Conservation (phyloP, 2,888 invertebrate genomes). For the Tachina fera region DNA sequence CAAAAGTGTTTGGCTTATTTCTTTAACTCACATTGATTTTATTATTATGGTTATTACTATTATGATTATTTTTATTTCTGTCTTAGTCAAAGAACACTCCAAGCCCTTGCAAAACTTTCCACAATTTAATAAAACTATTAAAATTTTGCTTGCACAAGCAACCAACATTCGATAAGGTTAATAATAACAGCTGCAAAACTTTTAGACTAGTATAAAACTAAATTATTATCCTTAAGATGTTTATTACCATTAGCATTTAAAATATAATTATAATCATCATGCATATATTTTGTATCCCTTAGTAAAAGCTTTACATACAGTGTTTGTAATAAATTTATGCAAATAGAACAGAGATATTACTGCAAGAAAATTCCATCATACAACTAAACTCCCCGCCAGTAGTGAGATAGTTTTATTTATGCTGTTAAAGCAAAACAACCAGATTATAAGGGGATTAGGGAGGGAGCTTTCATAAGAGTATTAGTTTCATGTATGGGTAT, state of each 20-base stretch:
- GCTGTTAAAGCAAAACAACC: too few species aligned
- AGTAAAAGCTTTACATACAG: too few species aligned
- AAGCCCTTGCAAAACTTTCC: neutral
- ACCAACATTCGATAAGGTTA: neutral
- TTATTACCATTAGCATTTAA: neutral
- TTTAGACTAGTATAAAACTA: neutral
- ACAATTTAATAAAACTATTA: conserved; percentile 5
- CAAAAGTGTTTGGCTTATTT: too few species aligned
- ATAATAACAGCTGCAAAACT: too few species aligned
- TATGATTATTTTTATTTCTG: neutral
- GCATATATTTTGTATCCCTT: too few species aligned
- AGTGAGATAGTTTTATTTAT: neutral
- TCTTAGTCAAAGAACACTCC: neutral
- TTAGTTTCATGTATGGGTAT: too few species aligned
- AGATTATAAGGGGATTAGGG: too few species aligned
- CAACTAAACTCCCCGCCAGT: neutral
- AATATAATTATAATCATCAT: neutral
- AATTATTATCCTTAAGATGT: neutral
- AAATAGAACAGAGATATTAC: neutral
- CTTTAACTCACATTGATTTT: neutral
- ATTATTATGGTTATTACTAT: neutral
- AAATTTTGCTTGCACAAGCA: neutral
- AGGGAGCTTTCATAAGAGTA: too few species aligned
- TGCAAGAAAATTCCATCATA: neutral
- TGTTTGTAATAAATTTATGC: conserved; percentile 8